phyloP scores from a whole-genome alignment of 1,140 invertebrate species.

The Phocides pigmalion region DNA sequence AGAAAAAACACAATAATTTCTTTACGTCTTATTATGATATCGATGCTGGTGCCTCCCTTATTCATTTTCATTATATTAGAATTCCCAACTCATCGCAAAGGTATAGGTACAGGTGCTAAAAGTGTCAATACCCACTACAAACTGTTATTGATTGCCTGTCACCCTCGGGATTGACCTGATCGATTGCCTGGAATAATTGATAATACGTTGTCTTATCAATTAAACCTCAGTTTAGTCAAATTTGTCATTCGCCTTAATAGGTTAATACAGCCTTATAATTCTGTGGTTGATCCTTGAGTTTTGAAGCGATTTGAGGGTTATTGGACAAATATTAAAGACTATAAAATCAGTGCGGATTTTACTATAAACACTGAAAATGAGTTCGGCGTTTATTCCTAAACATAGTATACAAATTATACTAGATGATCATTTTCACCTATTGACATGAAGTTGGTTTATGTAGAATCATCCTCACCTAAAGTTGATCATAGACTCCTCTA shows the following conservation, averaged over 20 bases:
- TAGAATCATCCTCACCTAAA: too few species aligned
- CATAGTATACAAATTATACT: too few species aligned
- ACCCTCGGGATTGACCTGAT: slow-evolving; percentile 25
- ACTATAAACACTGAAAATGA: too few species aligned
- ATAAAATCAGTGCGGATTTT: too few species aligned
- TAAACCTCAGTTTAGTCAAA: slow-evolving; percentile 29
- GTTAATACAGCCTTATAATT: slow-evolving; percentile 17
- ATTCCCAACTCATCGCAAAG: slow-evolving; percentile 33
- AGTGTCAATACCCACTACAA: slow-evolving; percentile 23
- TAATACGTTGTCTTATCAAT: slow-evolving; percentile 32
- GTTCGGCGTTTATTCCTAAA: too few species aligned
- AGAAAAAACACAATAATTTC: too few species aligned
- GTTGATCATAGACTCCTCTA: too few species aligned
- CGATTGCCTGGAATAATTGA: slow-evolving; percentile 27
- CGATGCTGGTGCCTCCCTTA: too few species aligned
- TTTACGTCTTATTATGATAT: too few species aligned
- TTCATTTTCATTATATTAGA: background rate
- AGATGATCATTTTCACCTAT: too few species aligned
- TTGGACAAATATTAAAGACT: slow-evolving; percentile 10
- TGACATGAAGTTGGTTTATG: too few species aligned
- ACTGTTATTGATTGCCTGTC: slow-evolving; percentile 27
- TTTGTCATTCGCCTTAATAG: slow-evolving; percentile 29
- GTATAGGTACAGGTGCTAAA: background rate
- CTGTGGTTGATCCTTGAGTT: slow-evolving; percentile 16
- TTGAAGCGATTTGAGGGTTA: slow-evolving; percentile 17